A percentile compares a stretch with the other conserved stretches of the same genome.
These are phyloP conservation scores for Pinna nobilis DNA, from an alignment of 1,140 invertebrate genomes.

Conservation along the genomic window DNA sequence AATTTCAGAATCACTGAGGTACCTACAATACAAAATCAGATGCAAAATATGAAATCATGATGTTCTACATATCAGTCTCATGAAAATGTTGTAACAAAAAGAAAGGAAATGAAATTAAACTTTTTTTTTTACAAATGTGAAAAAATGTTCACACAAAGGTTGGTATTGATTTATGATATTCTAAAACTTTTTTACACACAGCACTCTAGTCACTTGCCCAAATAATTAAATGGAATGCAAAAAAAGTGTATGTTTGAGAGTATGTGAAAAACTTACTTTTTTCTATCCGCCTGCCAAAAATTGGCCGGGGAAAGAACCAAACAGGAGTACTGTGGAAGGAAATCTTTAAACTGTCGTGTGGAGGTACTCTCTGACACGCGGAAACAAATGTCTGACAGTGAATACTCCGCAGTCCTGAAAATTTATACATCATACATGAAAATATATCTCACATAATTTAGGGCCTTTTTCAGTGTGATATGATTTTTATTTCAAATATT, in stretches of 20 bases:
- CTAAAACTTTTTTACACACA: no score
- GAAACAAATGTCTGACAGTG: conserved; percentile 87
- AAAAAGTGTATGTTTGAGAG: no score
- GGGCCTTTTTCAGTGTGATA: neutral
- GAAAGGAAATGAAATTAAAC: neutral
- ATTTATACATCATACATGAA: conserved; percentile 1
- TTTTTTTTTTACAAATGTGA: neutral
- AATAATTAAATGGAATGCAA: no score
- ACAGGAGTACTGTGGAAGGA: conserved; percentile 92
- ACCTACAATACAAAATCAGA: conserved; percentile 44
- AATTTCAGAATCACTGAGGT: conserved; percentile 60
- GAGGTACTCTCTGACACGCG: conserved; percentile 82
- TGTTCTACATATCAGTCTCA: no score
- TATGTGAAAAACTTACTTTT: conserved; percentile 54
- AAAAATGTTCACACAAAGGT: neutral
- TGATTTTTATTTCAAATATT: neutral
- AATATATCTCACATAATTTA: conserved; percentile 14
- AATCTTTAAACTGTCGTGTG: conserved; percentile 44
- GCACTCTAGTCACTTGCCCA: no score
- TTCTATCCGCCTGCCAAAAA: conserved; percentile 89
- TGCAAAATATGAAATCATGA: no score
- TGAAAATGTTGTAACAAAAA: neutral
- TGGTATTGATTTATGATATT: no score
- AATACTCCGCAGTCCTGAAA: conserved; percentile 73
- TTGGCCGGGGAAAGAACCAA: conserved; percentile 94